Evolutionary conservation across 2,888 invertebrate species (phyloP).

Genomic region (Ptilodon capucinus): DNA sequence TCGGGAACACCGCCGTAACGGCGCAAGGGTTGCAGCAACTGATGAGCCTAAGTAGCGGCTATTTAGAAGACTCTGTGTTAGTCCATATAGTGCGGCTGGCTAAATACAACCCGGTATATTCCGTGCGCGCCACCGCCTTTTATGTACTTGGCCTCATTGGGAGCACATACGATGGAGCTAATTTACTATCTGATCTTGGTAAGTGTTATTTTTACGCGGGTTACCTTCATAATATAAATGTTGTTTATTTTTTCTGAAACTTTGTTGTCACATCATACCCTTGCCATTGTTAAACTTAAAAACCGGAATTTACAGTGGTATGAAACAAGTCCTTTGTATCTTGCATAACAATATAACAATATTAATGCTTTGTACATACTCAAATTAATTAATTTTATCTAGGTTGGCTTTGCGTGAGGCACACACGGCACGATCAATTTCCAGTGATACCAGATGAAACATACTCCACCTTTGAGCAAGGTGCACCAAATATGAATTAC

Average conservation of each 20-base stretch:
- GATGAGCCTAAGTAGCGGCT: constrained; percentile 74
- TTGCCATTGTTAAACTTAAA: too few species aligned
- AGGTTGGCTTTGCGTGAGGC: constrained; percentile 90
- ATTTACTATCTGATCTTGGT: constrained; percentile 88
- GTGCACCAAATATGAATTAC: constrained; percentile 40
- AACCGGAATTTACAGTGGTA: too few species aligned
- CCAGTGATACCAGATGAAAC: constrained; percentile 88
- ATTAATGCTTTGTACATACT: too few species aligned
- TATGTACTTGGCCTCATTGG: constrained; percentile 93
- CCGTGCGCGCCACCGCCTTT: constrained; percentile 94
- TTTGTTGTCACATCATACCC: too few species aligned
- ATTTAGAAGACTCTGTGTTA: constrained; percentile 64
- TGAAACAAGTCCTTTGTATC: too few species aligned
- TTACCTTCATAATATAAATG: too few species aligned
- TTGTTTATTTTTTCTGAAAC: too few species aligned
- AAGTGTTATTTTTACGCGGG: constrained; percentile 48
- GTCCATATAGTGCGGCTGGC: constrained; percentile 85
- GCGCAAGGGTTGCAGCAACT: constrained; percentile 89
- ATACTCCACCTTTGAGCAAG: constrained; percentile 72
- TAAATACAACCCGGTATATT: constrained; percentile 91
- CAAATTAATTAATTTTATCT: constrained; percentile 3
- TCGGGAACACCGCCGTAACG: constrained; percentile 92
- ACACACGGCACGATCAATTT: constrained; percentile 89
- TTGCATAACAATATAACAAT: too few species aligned
- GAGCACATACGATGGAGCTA: constrained; percentile 92